Percentiles rank a stretch among this genome's conserved stretches.
phyloP scores from a whole-genome alignment of 1,140 invertebrate species.

The Cryptotermes secundus region DNA sequence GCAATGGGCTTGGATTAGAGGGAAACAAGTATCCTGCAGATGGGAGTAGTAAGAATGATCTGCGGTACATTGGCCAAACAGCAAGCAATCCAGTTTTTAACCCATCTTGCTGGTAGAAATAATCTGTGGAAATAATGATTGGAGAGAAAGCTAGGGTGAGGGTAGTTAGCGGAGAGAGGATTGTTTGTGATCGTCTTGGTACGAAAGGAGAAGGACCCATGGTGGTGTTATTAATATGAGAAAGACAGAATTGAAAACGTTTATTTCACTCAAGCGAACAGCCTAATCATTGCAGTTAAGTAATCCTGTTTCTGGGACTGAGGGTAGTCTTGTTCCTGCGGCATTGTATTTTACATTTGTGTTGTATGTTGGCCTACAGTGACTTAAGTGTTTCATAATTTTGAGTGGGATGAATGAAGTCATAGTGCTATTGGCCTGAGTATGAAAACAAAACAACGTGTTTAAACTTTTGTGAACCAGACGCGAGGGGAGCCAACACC shows the following conservation, averaged over 20 bases:
- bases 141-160: neutral
- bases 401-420: neutral
- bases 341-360: neutral
- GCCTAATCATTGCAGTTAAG: neutral
- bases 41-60: neutral
- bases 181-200: neutral
- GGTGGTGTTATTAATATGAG: neutral
- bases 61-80: neutral
- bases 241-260: neutral
- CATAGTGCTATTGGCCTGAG: neutral
- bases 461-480: neutral
- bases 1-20: neutral
- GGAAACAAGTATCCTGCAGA: neutral
- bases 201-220: neutral
- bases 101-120: neutral
- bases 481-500: neutral
- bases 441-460: neutral
- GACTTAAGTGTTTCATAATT: neutral
- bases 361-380: neutral
- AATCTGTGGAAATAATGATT: slow-evolving; percentile 14
- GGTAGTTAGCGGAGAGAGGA: too few species aligned
- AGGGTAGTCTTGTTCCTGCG: neutral
- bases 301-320: neutral
- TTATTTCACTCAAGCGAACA: neutral
- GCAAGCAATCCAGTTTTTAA: neutral